Percentiles rank a stretch among this genome's conserved stretches.
Evolutionary conservation across 2,797 vertebrate genomes (phyloP).

Genomic region (Myiotriccus ornatus): DNA sequence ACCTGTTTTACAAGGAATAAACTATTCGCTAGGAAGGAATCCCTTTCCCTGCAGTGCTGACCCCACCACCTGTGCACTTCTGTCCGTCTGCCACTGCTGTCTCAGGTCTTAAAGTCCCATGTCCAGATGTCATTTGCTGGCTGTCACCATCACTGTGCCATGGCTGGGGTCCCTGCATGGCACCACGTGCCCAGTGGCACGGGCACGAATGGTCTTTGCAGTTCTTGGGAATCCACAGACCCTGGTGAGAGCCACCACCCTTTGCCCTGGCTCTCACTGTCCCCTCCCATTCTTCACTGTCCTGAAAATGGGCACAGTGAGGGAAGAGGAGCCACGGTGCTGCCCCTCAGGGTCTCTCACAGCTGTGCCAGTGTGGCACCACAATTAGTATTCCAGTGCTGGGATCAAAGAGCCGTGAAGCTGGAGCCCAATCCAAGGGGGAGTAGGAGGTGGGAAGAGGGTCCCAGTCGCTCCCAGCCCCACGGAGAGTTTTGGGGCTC

Average conservation of each 20-base stretch:
- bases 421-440: neutral
- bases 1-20: neutral
- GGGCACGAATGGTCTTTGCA: neutral
- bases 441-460: neutral
- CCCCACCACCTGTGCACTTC: fast-evolving
- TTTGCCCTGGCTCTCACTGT: neutral
- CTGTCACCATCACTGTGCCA: neutral
- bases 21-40: neutral
- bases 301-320: neutral
- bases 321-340: neutral
- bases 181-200: fast-evolving
- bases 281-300: neutral
- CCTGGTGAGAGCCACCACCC: neutral
- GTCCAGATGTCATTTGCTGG: neutral
- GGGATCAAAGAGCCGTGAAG: neutral
- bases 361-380: fast-evolving
- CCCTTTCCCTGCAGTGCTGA: neutral
- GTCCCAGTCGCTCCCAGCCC: fast-evolving
- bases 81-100: neutral
- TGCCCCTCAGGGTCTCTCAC: neutral
- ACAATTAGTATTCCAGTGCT: neutral
- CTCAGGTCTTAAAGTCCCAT: neutral
- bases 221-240: fast-evolving
- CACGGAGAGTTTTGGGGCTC: neutral
- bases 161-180: neutral